phyloP scores from a whole-genome alignment of 2,113 vertebrate genomes.

The Alligator mississippiensis region DNA sequence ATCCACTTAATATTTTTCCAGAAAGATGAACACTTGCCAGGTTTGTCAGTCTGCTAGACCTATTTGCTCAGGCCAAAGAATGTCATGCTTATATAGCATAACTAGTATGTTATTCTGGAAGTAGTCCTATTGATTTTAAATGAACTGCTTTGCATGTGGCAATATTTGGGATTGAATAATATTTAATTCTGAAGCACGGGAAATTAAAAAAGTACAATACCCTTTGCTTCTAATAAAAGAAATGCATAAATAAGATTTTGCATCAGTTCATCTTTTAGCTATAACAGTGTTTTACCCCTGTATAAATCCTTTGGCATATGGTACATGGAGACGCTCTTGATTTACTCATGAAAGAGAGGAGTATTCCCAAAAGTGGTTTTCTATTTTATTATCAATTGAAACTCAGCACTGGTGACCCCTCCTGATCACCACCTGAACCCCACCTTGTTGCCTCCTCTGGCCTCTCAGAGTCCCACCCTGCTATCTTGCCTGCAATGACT shows the following conservation, averaged over 20 bases:
- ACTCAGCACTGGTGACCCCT: too few species aligned
- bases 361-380: rapidly evolving
- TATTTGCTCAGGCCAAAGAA: neutral
- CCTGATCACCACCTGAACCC: too few species aligned
- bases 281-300: neutral
- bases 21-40: neutral
- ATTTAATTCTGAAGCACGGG: neutral
- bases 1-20: neutral
- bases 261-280: neutral
- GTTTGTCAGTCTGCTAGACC: rapidly evolving
- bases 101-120: neutral
- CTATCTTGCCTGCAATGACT: too few species aligned
- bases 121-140: neutral
- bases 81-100: rapidly evolving
- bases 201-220: neutral
- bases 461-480: too few species aligned
- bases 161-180: neutral
- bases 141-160: neutral
- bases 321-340: neutral
- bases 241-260: neutral
- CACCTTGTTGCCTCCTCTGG: too few species aligned
- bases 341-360: neutral
- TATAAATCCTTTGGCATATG: neutral
- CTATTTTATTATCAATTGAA: neutral
- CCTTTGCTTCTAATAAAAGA: neutral